Conservation (phyloP, 2,797 vertebrate genomes). For the Heterohyrax brucei region DNA sequence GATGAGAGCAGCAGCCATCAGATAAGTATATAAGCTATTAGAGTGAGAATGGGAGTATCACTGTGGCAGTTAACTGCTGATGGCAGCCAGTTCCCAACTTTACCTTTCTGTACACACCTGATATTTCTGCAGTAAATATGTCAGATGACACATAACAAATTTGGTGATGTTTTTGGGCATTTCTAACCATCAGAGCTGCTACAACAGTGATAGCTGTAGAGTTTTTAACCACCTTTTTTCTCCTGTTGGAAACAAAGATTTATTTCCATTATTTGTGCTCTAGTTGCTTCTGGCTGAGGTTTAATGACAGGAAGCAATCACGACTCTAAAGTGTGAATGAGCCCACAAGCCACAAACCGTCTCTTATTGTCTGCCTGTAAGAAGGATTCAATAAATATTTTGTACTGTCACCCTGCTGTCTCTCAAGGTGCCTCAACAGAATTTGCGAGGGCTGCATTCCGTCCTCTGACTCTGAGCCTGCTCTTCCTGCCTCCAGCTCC, state of each 20-base stretch:
- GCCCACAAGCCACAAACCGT: slow-evolving; percentile 45
- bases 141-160: not conserved
- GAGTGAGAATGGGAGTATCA: not conserved
- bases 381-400: slow-evolving; percentile 69
- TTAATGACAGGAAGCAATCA: slow-evolving; percentile 43
- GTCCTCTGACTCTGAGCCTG: not conserved
- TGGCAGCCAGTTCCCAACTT: not conserved
- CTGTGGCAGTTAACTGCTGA: not conserved
- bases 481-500: not conserved
- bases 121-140: not conserved
- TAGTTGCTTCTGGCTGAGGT: slow-evolving; percentile 39
- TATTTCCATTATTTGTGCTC: not conserved
- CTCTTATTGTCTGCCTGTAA: slow-evolving; percentile 44
- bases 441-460: not conserved
- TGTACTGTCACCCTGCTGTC: not conserved
- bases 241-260: not conserved
- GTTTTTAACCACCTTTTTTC: not conserved
- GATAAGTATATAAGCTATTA: not conserved
- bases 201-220: not conserved
- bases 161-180: not conserved
- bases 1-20: not conserved
- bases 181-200: not conserved
- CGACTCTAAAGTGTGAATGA: not conserved
- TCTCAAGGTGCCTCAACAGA: not conserved
- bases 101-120: not conserved